Evolutionary conservation across 2,797 vertebrate species (phyloP).

Genomic region (Poeciliopsis presidionis): DNA sequence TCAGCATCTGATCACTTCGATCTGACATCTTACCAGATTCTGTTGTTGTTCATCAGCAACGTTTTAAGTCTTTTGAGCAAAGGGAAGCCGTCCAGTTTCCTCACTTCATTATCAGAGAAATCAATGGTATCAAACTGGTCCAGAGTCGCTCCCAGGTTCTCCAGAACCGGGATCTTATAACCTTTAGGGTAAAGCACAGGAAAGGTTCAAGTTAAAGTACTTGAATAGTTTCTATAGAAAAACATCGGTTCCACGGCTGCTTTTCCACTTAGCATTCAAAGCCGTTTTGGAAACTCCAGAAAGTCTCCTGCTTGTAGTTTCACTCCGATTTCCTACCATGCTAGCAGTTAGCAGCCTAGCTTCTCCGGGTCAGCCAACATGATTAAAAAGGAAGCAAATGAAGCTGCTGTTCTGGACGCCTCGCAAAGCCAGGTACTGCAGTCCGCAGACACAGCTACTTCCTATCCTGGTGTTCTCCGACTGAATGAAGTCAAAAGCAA

Average conservation of each 20-base stretch:
- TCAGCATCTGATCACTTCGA: not conserved
- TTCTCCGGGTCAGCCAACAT: not conserved
- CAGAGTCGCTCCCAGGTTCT: constrained; percentile 94
- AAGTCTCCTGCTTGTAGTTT: not conserved
- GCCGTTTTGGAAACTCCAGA: not conserved
- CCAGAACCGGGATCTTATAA: constrained; percentile 96
- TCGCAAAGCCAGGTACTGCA: no score
- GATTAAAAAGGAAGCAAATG: not conserved
- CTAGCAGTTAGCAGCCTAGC: not conserved
- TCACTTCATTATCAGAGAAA: constrained; percentile 95
- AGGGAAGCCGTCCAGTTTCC: constrained; percentile 95
- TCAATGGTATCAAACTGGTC: constrained; percentile 98
- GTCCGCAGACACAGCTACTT: no score
- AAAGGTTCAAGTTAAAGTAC: not conserved
- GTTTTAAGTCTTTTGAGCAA: constrained; percentile 91
- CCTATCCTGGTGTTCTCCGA: not conserved
- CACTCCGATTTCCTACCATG: not conserved
- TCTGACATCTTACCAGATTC: constrained; percentile 87
- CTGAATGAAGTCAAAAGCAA: not conserved
- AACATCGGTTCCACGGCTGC: not conserved
- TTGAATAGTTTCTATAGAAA: not conserved
- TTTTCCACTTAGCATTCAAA: not conserved
- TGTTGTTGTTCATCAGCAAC: constrained; percentile 94
- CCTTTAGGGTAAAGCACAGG: constrained; percentile 69
- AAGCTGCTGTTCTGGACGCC: not conserved